Base-by-base conservation (phyloP, 2,888 invertebrate species). In the Opisthograptis luteolata region DNA sequence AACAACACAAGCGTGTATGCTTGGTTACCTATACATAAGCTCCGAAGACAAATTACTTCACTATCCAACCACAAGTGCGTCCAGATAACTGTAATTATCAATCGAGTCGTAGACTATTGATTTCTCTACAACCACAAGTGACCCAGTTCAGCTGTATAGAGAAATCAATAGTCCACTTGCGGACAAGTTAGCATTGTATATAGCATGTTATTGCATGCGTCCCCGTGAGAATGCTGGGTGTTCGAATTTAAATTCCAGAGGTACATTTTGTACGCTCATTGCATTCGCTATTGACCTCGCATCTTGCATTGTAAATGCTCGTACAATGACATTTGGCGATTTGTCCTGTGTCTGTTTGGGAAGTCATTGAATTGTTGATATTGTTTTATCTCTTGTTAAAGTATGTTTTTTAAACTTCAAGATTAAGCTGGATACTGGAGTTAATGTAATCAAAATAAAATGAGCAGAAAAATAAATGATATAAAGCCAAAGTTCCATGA, bases 201-300 rank as follows among this genome's bases (percentile, higher is more conserved):
- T n/a, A n/a, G n/a, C n/a, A 15, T 41, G 44, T 25, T 39, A 35
- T 42, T 35, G 39, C 44, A 43, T 41, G 44, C 50, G 68, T 71
- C 72, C 59, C 60, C 66, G 64, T 70, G 68, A 64, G 70, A 73
- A 69, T 58, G 53, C 58, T 57, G 51, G 30, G 41, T 45, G 51
- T 55, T 57, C 63, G 60, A n/a, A n/a, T 74, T 64, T 62, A 60
- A 60, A 76, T 73, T 71, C 62, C 43, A 35, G 25, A 32, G 53
- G 43, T 48, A 46, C 58, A 46, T 58, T 43, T 43, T 49, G 49
- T 64, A 64, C 59, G 68, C 50, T 46, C 27, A 51, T 59, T 63
- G 62, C 60, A 67, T 69, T 62, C 14, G 6, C 14, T 24, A 20
- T 5, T 46, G 46, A 46, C 46, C 46, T 34, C 27, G 36, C 14